Evolutionary conservation across 1,140 invertebrate genomes (phyloP).

Genomic region (Drosophila repleta): DNA sequence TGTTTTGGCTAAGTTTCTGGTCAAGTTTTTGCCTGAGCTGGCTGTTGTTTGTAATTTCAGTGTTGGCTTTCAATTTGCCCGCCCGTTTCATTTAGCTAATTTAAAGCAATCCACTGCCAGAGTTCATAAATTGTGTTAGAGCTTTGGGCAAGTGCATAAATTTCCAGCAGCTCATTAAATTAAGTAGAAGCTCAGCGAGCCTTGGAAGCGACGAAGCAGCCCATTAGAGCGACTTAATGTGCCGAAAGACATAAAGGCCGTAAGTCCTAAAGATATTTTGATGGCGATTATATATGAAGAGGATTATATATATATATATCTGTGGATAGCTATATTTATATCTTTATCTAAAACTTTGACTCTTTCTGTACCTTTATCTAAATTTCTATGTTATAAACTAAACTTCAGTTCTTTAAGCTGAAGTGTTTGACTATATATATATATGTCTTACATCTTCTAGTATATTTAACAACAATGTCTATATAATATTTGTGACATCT

Average conservation of each 20-base stretch:
- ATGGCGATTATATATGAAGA: neutral
- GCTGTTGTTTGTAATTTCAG: conserved; percentile 22
- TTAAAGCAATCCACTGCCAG: conserved; percentile 24
- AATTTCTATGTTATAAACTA: too few relatives aligned
- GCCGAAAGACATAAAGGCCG: neutral
- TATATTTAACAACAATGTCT: too few relatives aligned
- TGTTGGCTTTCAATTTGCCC: conserved; percentile 31
- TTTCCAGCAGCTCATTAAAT: conserved; percentile 14
- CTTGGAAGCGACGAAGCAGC: neutral
- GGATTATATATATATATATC: neutral
- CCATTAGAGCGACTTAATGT: neutral
- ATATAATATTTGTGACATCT: too few relatives aligned
- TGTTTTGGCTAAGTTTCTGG: conserved; percentile 7
- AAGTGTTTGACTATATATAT: too few relatives aligned
- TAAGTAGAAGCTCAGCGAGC: neutral
- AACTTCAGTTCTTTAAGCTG: too few relatives aligned
- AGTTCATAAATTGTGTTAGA: conserved; percentile 27
- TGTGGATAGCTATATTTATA: neutral
- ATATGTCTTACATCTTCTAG: neutral
- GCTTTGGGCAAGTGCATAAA: conserved; percentile 9
- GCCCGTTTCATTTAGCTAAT: conserved; percentile 17
- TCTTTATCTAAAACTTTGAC: neutral
- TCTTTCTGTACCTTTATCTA: too few relatives aligned
- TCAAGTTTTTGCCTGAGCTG: conserved; percentile 15
- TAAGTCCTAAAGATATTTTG: neutral